Evolutionary conservation across 1,140 invertebrate genomes (phyloP), one percentile per base, ranked within the genome.

Genomic region (Steinernema feltiae): DNA sequence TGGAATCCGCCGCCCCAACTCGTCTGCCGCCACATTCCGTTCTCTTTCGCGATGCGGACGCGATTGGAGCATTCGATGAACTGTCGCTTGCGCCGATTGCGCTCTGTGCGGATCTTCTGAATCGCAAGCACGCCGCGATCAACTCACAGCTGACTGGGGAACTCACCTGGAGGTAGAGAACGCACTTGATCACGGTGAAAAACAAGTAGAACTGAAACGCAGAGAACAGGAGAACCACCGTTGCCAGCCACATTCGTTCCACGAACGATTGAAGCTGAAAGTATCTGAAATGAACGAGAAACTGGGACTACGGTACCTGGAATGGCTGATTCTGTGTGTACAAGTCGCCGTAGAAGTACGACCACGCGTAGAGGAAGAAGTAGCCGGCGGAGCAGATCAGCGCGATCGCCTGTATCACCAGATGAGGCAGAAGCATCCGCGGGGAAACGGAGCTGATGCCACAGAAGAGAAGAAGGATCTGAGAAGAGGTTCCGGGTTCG

Each of bases 1-100:
- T 83, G 81, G 76, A 84, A 83, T 29, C 77, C 79, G 1, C 82
- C 82, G 21, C 84, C 82, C 83, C 82, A 85, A 35, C 82, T 83
- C 18, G 83, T 85, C 12, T 76, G 78, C 30, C 83, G 78, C 82
- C 82, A 84, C 21, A 84, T 72, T 12, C 82, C 82, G 63, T 84
- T 84, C 32, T 84, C 81, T 70, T 84, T 84, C 1, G 82, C 82
- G 41, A 81, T 71, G 17, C 79, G 41, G 7, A 84, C 82, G 31
- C 83, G 76, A 53, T 84, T 79, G 29, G 69, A 78, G 30, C 73
- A 76, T 32, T 80, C 79, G 35, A 80, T 74, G 35, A 76, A 80
- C 48, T 80, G 79, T 29, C 41, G 79, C 63, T 69, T 76, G 21
- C 53, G 53, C 18, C 78, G 63, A 18, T 48, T 32, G 70, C 76